Conservation (phyloP, 2,888 invertebrate genomes). For the Gymnosoma rotundatum region DNA sequence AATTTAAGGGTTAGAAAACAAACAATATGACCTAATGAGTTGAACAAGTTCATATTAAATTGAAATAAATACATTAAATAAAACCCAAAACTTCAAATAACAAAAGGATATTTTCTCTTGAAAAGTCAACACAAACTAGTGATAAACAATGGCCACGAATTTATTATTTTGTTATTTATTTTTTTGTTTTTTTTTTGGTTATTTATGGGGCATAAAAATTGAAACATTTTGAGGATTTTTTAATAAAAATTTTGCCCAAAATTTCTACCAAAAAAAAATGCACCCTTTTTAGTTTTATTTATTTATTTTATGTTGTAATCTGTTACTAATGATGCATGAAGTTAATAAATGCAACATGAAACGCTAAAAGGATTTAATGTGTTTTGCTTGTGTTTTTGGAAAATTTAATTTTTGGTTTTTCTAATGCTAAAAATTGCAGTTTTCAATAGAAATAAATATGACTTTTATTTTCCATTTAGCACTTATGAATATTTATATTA, state of each 20-base stretch:
- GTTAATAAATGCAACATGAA: slow-evolving; percentile 12
- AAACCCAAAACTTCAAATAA: slow-evolving; percentile 41
- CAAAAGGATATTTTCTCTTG: slow-evolving; percentile 32
- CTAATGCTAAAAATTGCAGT: slow-evolving; percentile 13
- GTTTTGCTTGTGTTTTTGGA: not conserved
- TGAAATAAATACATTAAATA: slow-evolving; percentile 64
- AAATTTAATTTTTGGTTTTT: slow-evolving; percentile 36
- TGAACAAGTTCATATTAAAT: slow-evolving; percentile 61
- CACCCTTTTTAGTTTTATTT: slow-evolving; percentile 44
- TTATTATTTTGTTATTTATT: slow-evolving; percentile 2
- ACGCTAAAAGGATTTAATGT: slow-evolving; percentile 49
- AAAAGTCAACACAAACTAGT: slow-evolving; percentile 45
- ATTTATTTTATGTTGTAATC: not conserved
- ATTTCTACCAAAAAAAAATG: not conserved
- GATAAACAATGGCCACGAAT: slow-evolving; percentile 44
- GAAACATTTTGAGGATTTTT: slow-evolving; percentile 31
- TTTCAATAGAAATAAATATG: slow-evolving; percentile 63
- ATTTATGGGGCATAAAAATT: slow-evolving; percentile 68
- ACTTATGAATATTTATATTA: slow-evolving; percentile 57
- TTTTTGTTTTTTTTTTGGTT: not conserved
- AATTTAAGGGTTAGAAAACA: slow-evolving; percentile 53
- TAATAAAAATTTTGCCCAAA: slow-evolving; percentile 6
- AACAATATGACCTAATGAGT: slow-evolving; percentile 70
- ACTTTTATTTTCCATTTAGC: slow-evolving; percentile 54
- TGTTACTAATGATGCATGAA: slow-evolving; percentile 64